Evolutionary conservation across 2,888 invertebrate species (phyloP).

Genomic region (Philaethria dido): DNA sequence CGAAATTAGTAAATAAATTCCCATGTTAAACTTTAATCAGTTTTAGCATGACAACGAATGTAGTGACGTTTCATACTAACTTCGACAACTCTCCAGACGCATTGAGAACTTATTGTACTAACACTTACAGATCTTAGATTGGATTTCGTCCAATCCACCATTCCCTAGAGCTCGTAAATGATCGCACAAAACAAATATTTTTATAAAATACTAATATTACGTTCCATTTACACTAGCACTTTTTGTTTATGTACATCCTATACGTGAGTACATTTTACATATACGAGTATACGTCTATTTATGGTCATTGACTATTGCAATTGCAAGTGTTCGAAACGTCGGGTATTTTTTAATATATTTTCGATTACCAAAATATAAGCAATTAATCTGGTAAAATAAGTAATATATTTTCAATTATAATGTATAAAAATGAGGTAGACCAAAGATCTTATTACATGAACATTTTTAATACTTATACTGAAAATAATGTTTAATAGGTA

Average conservation of each 20-base stretch:
- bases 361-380: no score
- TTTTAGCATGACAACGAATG: conserved; percentile 7
- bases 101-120: conserved; percentile 50
- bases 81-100: conserved; percentile 51
- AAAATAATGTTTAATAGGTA: background rate
- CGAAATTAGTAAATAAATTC: background rate
- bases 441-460: background rate
- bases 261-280: no score
- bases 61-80: conserved; percentile 27
- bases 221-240: background rate
- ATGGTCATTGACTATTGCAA: no score
- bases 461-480: background rate
- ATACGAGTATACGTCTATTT: no score
- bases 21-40: background rate
- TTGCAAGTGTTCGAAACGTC: no score
- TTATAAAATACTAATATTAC: conserved; percentile 31
- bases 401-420: no score
- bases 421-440: no score
- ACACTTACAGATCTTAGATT: conserved; percentile 49
- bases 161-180: conserved; percentile 46
- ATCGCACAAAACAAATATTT: conserved; percentile 43
- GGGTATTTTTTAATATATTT: no score
- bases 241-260: background rate
- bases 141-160: conserved; percentile 53
- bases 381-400: no score